Evolutionary conservation across 2,113 vertebrate species (phyloP), one percentile per base, ranked within the genome.

Genomic region (Nanger granti): DNA sequence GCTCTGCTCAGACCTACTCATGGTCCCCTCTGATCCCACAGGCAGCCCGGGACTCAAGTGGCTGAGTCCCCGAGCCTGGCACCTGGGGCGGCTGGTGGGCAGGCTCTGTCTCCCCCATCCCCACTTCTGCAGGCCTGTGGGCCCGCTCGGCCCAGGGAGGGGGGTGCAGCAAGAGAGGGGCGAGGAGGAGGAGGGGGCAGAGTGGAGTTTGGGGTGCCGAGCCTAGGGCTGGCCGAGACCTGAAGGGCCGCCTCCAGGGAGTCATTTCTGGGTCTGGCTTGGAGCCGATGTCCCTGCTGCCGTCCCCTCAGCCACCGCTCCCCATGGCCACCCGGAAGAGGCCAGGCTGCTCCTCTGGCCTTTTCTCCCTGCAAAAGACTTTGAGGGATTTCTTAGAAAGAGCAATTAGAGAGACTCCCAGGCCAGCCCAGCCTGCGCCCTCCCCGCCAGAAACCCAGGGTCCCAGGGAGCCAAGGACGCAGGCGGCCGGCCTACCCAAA

Each of bases 371-470:
- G n/a, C 41, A 29, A 64, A 92, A 69, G 92, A 31, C 31, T 95
- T 93, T 91, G 92, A 96, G 84, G 96, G 91, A 76, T 97, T 97
- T 92, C 98, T 95, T 96, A 62, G 87, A 97, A 96, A 96, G 95
- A 92, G 76, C 89, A 60, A 24, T 92, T 87, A 57, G 69, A 37
- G 80, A 17, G 29, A 88, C 69, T 73, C 60, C 8, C 1, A 5
- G 24, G n/a, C 64, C 49, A n/a, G 59, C 60, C 49, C 83, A 54
- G 10, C 79, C 93, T 0, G 5, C 80, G 47, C 89, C 91, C 93
- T 93, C 89, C 85, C 55, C 2, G 31, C 89, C 80, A 73, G 91
- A 90, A 82, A 1, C 44, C 2, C 52, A 18, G 91, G 52, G 92
- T 62, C 66, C 95, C 73, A 7, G 47, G 88, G 80, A 94, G 83